These are phyloP conservation scores for Haemorhous mexicanus DNA, from an alignment of 2,113 vertebrate species.

Conservation along the genomic window DNA sequence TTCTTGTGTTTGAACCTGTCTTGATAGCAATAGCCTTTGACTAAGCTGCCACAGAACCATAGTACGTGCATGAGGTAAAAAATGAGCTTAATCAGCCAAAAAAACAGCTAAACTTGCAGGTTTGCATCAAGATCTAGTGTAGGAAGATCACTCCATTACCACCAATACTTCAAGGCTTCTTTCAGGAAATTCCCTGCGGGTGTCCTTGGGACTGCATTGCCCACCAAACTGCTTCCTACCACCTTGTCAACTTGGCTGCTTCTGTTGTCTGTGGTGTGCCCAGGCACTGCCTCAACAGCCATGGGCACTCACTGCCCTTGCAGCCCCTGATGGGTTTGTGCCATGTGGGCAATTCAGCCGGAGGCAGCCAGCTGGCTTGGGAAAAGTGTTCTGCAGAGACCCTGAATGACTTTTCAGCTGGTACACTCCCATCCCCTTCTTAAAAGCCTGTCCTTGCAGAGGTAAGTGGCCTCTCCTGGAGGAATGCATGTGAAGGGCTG, in stretches of 20 bases:
- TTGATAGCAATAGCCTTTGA: not conserved
- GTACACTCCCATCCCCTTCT: not conserved
- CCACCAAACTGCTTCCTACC: not conserved
- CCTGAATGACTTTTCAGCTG: not conserved
- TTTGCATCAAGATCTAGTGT: not conserved
- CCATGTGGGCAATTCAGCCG: not conserved
- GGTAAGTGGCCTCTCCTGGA: not conserved
- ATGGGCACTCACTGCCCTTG: not conserved
- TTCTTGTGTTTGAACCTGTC: not conserved
- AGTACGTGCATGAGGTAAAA: rapidly evolving
- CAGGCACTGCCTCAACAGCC: rapidly evolving
- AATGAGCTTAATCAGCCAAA: not conserved
- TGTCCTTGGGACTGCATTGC: not conserved
- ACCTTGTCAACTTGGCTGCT: not conserved
- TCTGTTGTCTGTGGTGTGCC: rapidly evolving
- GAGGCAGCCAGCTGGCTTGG: not conserved
- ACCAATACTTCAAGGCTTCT: not conserved
- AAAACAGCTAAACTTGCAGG: not conserved
- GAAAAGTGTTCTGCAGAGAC: not conserved
- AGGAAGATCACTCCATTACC: not conserved
- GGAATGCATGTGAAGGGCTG: not conserved
- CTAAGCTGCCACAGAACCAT: not conserved
- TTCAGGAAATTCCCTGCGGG: not conserved
- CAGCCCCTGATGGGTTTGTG: not conserved
- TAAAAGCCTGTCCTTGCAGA: not conserved